These are phyloP conservation scores for Eledona agricola DNA, from an alignment of 2,888 invertebrate species.

Conservation along the genomic window DNA sequence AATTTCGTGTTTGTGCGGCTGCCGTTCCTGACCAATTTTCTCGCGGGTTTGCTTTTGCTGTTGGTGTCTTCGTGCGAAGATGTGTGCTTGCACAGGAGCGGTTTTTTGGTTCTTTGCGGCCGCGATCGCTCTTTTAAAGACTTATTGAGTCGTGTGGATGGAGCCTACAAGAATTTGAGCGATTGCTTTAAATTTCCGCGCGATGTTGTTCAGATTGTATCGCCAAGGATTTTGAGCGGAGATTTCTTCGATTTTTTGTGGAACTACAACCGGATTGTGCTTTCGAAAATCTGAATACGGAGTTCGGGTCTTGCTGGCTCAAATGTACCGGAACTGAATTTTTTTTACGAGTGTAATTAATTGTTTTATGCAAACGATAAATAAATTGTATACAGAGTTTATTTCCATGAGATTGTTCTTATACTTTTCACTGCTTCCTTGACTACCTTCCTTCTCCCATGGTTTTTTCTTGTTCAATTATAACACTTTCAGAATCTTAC, in stretches of 20 bases:
- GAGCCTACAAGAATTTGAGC: conserved; percentile 27
- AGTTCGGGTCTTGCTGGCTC: no score
- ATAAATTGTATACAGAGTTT: no score
- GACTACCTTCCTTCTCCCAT: no score
- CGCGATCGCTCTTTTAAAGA: neutral
- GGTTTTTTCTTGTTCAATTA: no score
- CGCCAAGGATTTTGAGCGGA: conserved; percentile 39
- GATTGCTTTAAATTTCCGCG: conserved; percentile 27
- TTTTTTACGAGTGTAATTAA: no score
- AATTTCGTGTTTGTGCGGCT: conserved; percentile 53
- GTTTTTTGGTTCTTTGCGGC: conserved; percentile 39
- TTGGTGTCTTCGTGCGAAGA: conserved; percentile 48
- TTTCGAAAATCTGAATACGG: conserved; percentile 32
- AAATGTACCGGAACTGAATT: no score
- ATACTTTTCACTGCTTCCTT: no score
- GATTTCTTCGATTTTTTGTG: conserved; percentile 38
- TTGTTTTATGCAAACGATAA: no score
- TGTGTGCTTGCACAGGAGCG: conserved; percentile 45
- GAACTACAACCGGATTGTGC: conserved; percentile 45
- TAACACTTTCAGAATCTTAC: no score
- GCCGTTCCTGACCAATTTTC: conserved; percentile 56
- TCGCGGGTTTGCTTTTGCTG: conserved; percentile 55
- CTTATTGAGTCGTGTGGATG: conserved; percentile 37
- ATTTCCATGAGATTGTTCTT: no score
- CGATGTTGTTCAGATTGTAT: conserved; percentile 48